phyloP scores from a whole-genome alignment of 2,113 vertebrate genomes.

The Marmota monax region DNA sequence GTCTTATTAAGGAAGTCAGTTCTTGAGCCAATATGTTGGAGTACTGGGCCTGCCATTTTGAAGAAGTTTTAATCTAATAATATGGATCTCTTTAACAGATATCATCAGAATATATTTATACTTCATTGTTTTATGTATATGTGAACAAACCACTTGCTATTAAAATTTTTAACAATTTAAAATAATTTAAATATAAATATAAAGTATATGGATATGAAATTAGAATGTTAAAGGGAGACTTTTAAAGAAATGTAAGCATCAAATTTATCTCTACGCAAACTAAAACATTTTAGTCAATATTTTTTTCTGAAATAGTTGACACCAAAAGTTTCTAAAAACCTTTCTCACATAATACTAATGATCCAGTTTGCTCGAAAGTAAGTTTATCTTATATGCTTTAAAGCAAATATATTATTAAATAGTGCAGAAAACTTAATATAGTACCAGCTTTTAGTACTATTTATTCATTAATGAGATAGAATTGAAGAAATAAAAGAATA shows the following conservation, averaged over 20 bases:
- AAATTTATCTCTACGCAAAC: background rate
- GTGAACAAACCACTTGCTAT: background rate
- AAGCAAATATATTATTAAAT: constrained; percentile 23
- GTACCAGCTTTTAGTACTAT: background rate
- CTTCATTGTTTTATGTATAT: background rate
- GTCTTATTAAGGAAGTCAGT: too few relatives aligned
- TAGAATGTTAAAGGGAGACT: background rate
- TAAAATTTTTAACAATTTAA: background rate
- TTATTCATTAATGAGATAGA: constrained; percentile 23
- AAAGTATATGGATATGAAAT: background rate
- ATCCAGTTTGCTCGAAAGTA: background rate
- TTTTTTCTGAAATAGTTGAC: background rate
- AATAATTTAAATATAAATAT: constrained; percentile 17
- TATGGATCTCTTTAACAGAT: background rate
- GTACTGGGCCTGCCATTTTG: too few relatives aligned
- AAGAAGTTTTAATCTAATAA: background rate
- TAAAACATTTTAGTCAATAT: background rate
- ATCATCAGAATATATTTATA: background rate
- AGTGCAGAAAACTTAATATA: constrained; percentile 25
- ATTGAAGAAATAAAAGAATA: background rate
- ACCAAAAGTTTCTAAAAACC: background rate
- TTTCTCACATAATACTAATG: background rate
- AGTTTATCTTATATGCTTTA: background rate
- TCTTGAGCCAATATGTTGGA: too few relatives aligned
- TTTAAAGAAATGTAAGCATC: background rate